A percentile compares a stretch with the other conserved stretches of the same genome.
Conservation (phyloP, 2,888 invertebrate genomes). For the Strigamia crassipes region DNA sequence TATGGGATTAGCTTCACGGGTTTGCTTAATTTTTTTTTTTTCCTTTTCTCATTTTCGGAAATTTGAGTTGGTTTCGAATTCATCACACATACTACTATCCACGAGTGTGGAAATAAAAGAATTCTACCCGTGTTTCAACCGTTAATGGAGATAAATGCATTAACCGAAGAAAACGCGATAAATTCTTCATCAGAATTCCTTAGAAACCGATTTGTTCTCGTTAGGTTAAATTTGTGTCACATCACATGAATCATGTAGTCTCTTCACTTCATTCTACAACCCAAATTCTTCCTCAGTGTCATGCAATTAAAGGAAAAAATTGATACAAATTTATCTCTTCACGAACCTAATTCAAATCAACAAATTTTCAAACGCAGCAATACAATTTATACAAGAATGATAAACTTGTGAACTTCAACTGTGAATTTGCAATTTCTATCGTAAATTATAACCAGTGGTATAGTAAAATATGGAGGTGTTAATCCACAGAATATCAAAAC, state of each 20-base stretch:
- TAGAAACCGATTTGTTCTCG: constrained; percentile 10
- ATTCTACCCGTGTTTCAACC: neutral
- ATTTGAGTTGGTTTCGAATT: neutral
- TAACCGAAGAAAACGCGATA: constrained; percentile 3
- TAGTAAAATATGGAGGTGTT: neutral
- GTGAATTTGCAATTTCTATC: neutral
- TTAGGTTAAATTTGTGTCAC: constrained; percentile 10
- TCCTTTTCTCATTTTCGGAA: neutral
- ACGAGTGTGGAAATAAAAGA: neutral
- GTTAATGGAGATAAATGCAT: constrained; percentile 10
- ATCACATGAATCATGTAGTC: constrained; percentile 4
- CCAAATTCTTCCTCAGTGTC: neutral
- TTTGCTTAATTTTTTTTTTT: neutral
- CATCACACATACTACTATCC: constrained; percentile 10
- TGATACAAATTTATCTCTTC: neutral
- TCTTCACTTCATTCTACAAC: neutral
- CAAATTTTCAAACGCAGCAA: neutral
- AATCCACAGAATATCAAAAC: neutral
- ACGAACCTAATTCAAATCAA: neutral
- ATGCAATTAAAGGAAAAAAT: neutral
- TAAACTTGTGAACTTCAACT: neutral
- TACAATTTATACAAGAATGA: neutral
- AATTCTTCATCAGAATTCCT: constrained; percentile 10
- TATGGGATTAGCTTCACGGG: neutral
- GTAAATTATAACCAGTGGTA: neutral